These are phyloP conservation scores for Mythimna pallens DNA, from an alignment of 2,888 invertebrate genomes.

Conservation along the genomic window DNA sequence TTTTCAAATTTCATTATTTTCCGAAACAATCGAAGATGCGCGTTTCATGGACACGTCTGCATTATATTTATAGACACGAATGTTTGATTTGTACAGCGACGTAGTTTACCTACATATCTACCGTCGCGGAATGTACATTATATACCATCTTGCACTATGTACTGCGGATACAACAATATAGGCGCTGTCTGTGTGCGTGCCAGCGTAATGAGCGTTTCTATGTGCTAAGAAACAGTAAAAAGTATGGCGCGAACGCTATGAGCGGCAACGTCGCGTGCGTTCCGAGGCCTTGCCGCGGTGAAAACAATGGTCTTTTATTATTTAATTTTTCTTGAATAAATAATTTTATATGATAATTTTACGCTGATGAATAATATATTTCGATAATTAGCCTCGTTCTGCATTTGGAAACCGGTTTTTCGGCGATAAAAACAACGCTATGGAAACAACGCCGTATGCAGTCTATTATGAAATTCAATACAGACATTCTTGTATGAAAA, in stretches of 20 bases:
- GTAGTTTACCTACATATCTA: constrained; percentile 88
- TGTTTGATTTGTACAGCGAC: constrained; percentile 88
- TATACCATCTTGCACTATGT: constrained; percentile 88
- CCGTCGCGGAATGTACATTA: constrained; percentile 87
- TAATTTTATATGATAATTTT: constrained; percentile 65
- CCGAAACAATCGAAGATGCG: constrained; percentile 68
- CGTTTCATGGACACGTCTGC: constrained; percentile 84
- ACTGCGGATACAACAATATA: constrained; percentile 86
- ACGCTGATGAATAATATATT: constrained; percentile 51
- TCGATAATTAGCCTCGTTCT: constrained; percentile 46
- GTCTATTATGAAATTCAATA: constrained; percentile 50
- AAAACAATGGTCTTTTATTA: constrained; percentile 86
- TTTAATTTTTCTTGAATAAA: constrained; percentile 77
- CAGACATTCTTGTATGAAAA: constrained; percentile 53
- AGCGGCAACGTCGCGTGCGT: constrained; percentile 87
- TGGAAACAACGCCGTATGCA: constrained; percentile 47
- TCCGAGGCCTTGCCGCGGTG: constrained; percentile 85
- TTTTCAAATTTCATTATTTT: constrained; percentile 70
- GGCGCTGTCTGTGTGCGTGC: constrained; percentile 79
- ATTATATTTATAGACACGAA: constrained; percentile 84
- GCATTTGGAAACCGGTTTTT: constrained; percentile 31
- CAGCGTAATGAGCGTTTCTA: constrained; percentile 89
- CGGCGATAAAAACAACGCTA: constrained; percentile 36
- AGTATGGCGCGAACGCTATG: constrained; percentile 90
- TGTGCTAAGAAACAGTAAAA: constrained; percentile 91